Evolutionary conservation across 2,797 vertebrate genomes (phyloP).

Genomic region (Neomorphus geoffroyi): DNA sequence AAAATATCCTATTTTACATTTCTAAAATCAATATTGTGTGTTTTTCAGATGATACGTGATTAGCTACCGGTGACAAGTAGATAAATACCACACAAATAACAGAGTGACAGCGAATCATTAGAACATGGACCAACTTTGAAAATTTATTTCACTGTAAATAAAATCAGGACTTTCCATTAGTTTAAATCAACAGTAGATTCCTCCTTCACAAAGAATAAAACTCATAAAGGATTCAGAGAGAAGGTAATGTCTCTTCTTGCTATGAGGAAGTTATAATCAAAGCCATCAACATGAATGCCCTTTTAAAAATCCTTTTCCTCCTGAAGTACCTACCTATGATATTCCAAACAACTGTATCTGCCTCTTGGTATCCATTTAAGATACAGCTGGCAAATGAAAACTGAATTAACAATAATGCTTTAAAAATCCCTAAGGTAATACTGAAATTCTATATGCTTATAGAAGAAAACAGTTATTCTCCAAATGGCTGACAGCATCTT

Average conservation of each 20-base stretch:
- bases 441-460: background rate
- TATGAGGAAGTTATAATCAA: background rate
- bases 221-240: background rate
- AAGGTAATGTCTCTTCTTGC: background rate
- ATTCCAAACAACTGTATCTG: background rate
- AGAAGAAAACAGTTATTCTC: constrained; percentile 16
- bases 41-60: background rate
- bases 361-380: constrained; percentile 29
- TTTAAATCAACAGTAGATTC: background rate
- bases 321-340: background rate
- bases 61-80: background rate
- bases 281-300: background rate
- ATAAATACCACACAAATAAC: background rate
- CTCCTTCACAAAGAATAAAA: background rate
- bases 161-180: background rate
- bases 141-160: background rate
- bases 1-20: background rate
- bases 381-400: constrained; percentile 24
- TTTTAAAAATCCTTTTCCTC: constrained; percentile 9
- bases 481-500: background rate
- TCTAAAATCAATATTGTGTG: background rate
- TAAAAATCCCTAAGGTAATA: background rate
- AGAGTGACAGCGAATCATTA: background rate
- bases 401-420: constrained; percentile 22
- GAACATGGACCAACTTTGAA: background rate